phyloP scores from a whole-genome alignment of 2,113 vertebrate species.

The Dicrurus megarhynchus region DNA sequence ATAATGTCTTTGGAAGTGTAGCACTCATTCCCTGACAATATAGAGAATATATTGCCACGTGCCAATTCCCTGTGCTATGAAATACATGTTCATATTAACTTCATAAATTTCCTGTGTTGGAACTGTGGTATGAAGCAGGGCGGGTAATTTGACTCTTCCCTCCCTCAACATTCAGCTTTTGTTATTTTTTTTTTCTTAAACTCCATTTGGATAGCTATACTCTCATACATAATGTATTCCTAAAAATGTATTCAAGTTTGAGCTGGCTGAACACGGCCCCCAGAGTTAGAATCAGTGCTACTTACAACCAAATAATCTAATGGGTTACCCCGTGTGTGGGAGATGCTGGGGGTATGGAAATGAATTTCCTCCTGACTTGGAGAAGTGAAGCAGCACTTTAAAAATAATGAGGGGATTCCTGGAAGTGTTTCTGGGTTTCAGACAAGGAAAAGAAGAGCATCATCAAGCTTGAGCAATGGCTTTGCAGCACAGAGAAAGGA shows the following conservation, averaged over 20 bases:
- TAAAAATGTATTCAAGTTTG: background rate
- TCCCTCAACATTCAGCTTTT: background rate
- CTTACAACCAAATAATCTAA: background rate
- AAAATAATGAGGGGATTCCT: background rate
- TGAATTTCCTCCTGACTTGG: background rate
- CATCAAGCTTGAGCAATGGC: rapidly evolving
- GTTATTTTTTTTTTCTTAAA: background rate
- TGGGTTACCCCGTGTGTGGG: background rate
- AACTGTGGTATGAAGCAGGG: background rate
- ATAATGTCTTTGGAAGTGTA: background rate
- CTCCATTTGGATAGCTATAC: background rate
- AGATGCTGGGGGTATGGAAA: background rate
- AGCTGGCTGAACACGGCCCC: background rate
- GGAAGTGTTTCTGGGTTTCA: background rate
- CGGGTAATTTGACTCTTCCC: background rate
- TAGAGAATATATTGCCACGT: background rate
- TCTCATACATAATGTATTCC: background rate
- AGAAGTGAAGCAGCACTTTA: background rate
- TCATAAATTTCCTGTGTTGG: background rate
- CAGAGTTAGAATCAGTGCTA: background rate
- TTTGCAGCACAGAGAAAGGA: background rate
- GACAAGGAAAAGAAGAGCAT: background rate
- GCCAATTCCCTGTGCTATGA: background rate
- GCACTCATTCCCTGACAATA: background rate
- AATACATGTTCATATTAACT: background rate